Evolutionary conservation across 2,113 vertebrate genomes (phyloP), one percentile per base, ranked within the genome.

Genomic region (Leptocoma aspasia): DNA sequence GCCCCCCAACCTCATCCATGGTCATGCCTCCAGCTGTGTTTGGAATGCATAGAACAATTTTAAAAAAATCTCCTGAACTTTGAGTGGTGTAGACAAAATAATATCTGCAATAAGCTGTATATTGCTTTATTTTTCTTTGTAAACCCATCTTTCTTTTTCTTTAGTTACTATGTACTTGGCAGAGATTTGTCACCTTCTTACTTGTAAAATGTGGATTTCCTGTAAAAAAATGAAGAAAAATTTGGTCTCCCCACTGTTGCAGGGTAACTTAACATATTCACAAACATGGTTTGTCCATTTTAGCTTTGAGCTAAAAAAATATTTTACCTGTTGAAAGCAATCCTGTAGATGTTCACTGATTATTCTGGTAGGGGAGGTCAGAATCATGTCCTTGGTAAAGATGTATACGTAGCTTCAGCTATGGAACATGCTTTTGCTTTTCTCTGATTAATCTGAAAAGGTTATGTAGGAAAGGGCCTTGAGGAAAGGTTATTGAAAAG

Each of bases 1-100:
- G 9, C 2, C 6, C 12, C 6, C 2, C 20, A 39, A 0, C 20
- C 20, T 42, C 6, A 16, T 33, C 13, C 28, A 22, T 65, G 49
- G 4, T 26, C 78, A 9, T 89, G 31, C 39, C 8, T 84, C 17
- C 50, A 73, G 1, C 50, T 78, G 15, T n/a, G 19, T 78, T 79
- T 92, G 54, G 20, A 72, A 54, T 35, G 19, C 30, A 56, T 21
- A 53, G 49, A 71, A 33, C 2, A 11, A 45, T 79, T 63, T 35
- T 44, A 87, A 64, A 82, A 47, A 45, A 79, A 33, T 35, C 28
- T 26, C 82, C 10, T 20, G 27, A 50, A 65, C 22, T 82, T 53
- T 66, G 27, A 44, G 37, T 61, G 23, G 7, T 57, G 26, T 79
- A 64, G 41, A 39, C 17, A 31, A 11, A 52, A 41, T 19, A 77